phyloP scores from a whole-genome alignment of 2,888 invertebrate species.

The Mythimna lalbum region DNA sequence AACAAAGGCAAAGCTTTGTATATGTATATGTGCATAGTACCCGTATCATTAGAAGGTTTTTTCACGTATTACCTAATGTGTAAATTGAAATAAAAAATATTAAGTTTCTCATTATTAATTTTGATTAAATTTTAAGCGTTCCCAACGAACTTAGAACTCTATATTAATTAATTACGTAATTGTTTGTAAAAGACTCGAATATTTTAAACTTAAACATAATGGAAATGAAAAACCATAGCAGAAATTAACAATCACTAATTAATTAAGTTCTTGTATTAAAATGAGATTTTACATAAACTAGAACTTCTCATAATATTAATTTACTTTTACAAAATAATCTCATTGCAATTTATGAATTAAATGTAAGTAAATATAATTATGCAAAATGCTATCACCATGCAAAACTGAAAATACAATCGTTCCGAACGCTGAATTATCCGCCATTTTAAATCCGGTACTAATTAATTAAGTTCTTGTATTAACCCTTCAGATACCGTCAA shows the following conservation, averaged over 20 bases:
- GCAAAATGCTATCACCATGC: not conserved
- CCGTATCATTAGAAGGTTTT: not conserved
- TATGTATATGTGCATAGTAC: too few relatives aligned
- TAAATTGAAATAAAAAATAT: too few relatives aligned
- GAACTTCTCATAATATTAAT: slow-evolving; percentile 15
- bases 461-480: too few relatives aligned
- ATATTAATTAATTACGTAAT: not conserved
- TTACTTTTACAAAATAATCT: not conserved
- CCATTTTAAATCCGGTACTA: slow-evolving; percentile 37
- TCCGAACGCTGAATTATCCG: slow-evolving; percentile 5
- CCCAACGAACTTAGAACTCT: not conserved
- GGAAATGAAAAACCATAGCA: slow-evolving; percentile 1
- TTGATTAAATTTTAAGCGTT: not conserved
- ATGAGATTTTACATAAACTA: not conserved
- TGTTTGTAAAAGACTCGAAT: not conserved
- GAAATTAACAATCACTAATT: slow-evolving; percentile 18
- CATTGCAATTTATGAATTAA: not conserved
- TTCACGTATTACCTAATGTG: not conserved
- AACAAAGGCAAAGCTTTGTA: not conserved
- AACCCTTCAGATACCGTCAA: too few relatives aligned
- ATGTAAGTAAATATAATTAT: not conserved
- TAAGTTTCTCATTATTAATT: not conserved
- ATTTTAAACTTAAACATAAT: slow-evolving; percentile 12
- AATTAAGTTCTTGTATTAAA: slow-evolving; percentile 15
- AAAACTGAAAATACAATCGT: not conserved